Conservation (phyloP, 2,113 vertebrate species). For the Pterocles orientalis region DNA sequence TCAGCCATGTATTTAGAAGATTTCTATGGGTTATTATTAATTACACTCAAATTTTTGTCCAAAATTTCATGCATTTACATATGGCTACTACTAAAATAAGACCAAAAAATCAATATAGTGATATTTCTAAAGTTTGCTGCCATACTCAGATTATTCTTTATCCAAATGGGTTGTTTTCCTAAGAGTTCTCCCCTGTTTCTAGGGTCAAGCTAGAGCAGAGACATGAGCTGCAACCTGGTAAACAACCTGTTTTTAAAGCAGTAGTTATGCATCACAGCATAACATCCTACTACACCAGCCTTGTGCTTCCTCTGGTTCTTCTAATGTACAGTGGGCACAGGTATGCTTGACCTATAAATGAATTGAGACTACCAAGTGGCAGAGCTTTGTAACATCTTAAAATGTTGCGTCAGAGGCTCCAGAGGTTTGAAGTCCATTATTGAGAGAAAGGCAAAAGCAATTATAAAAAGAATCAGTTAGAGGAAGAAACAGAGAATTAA, state of each 20-base stretch:
- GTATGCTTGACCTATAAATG: not conserved
- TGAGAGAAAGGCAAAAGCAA: not conserved
- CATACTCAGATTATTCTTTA: not conserved
- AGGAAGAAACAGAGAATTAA: not conserved
- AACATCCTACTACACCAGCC: not conserved
- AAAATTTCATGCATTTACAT: not conserved
- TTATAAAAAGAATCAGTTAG: not conserved
- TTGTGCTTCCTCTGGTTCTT: not conserved
- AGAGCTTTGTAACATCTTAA: not conserved
- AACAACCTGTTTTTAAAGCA: not conserved
- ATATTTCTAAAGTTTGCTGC: not conserved
- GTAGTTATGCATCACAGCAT: not conserved
- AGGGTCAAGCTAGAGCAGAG: not conserved
- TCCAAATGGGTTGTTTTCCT: not conserved
- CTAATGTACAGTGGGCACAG: not conserved
- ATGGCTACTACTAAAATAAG: not conserved
- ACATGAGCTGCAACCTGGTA: not conserved
- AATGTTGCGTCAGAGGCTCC: not conserved
- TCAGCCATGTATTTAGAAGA: not conserved
- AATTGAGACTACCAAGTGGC: not conserved
- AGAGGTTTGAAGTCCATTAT: not conserved
- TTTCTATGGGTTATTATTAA: not conserved
- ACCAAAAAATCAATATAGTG: not conserved
- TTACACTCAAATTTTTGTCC: not conserved
- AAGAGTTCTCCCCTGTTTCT: not conserved